These are phyloP conservation scores for Pseudopodoces humilis DNA, from an alignment of 2,113 vertebrate species.

Conservation along the genomic window DNA sequence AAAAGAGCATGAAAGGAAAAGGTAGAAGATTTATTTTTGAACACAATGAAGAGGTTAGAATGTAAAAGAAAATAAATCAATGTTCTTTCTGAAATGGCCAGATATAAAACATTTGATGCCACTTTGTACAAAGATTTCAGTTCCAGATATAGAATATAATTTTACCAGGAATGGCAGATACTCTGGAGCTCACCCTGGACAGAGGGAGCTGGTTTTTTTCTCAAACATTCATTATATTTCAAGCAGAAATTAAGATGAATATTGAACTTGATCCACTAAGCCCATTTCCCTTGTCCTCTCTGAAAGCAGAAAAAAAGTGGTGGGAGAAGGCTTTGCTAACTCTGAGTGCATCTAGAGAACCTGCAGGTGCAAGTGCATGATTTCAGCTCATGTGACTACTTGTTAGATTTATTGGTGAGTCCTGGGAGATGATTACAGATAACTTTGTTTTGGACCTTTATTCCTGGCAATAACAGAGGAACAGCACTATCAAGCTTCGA, in stretches of 20 bases:
- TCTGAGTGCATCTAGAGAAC: neutral
- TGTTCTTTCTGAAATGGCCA: neutral
- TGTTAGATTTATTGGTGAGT: neutral
- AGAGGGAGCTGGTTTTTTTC: neutral
- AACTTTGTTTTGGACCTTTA: neutral
- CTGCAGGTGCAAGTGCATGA: neutral
- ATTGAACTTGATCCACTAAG: neutral
- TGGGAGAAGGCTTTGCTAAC: neutral
- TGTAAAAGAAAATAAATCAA: neutral
- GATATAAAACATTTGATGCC: neutral
- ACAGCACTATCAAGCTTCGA: neutral
- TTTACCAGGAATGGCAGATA: neutral
- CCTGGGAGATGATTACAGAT: neutral
- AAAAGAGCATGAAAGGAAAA: neutral
- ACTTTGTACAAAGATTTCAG: neutral
- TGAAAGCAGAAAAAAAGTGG: neutral
- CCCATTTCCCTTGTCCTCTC: fast-evolving
- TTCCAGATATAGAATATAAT: neutral
- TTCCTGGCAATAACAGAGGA: neutral
- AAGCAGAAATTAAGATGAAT: neutral
- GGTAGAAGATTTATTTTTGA: neutral
- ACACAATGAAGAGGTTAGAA: neutral
- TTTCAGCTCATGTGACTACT: neutral
- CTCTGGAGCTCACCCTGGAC: neutral
- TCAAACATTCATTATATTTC: neutral